Evolutionary conservation across 2,797 vertebrate species (phyloP), one percentile per base, ranked within the genome.

Genomic region (Neopelma chrysocephalum): DNA sequence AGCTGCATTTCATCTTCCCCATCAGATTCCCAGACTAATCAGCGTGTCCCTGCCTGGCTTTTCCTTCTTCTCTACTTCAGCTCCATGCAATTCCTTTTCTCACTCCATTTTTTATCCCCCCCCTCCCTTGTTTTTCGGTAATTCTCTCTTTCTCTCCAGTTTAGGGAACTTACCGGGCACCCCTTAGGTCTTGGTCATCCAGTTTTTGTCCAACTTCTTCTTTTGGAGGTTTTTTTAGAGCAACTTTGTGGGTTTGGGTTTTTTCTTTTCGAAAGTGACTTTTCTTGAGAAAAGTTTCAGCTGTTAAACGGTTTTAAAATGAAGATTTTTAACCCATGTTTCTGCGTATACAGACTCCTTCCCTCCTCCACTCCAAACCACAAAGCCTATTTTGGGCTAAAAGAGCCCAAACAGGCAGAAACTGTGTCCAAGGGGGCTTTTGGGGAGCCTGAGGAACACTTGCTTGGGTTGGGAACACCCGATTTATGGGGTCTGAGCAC

Each of bases 21-120:
- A 7, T 53, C 31, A 2, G 0, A 66, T 42, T 36, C n/a, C 53
- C 36, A 40, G 43, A 15, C 32, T 81, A 43, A 54, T n/a, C 40
- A 43, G 17, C 16, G 0, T 23, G 34, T 27, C 26, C 7, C 34
- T 45, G 29, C 53, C 34, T 69, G 43, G 11, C 48, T 85, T 65
- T 66, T 69, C 2, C 1, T 79, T 40, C 38, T 61, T 68, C 58
- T 38, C 19, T 13, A 32, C 42, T 82, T 87, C 58, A 70, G 23
- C 51, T 87, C 56, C 19, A 1, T 29, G 36, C 40, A 43, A 36
- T 94, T 93, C 40, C 47, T 64, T 82, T 65, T 77, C 36, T 51
- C 19, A 19, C 7, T 48, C 5, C 1, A 20, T 40, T 7, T 6
- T 27, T 42, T 4, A 1, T 6, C 12, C 3, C 1, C 1, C 1